These are phyloP conservation scores for Aphidius ervi DNA, from an alignment of 1,140 invertebrate species.

Conservation along the genomic window DNA sequence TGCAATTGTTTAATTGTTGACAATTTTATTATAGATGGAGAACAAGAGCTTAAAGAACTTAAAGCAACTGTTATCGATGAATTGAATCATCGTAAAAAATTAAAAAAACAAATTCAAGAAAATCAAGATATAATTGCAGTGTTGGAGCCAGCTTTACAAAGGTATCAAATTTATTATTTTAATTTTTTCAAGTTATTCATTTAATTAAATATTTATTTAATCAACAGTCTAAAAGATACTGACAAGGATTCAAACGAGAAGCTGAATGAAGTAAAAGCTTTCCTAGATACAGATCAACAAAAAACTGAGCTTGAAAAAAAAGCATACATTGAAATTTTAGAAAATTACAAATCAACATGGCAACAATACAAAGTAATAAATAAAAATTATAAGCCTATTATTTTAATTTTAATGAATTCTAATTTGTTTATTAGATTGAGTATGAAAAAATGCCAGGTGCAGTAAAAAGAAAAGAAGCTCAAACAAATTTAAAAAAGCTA, in stretches of 20 bases:
- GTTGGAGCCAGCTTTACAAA: background rate
- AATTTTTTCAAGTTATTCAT: background rate
- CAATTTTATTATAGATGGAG: background rate
- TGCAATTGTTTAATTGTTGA: no score
- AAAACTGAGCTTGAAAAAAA: background rate
- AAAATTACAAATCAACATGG: constrained; percentile 13
- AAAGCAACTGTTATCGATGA: background rate
- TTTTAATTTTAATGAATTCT: background rate
- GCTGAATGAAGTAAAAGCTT: background rate
- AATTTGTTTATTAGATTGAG: constrained; percentile 4
- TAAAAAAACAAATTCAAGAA: background rate
- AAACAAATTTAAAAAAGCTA: background rate
- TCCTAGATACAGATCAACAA: constrained; percentile 8
- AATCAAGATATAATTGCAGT: background rate
- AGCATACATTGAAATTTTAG: background rate
- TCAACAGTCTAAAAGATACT: background rate
- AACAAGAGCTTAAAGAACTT: background rate
- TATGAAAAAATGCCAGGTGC: constrained; percentile 12
- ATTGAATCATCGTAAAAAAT: background rate
- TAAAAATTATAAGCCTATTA: background rate
- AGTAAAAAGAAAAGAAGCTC: constrained; percentile 4
- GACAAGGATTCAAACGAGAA: background rate
- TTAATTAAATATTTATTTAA: background rate
- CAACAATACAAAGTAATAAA: constrained; percentile 6
- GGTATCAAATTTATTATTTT: background rate